These are phyloP conservation scores for Luffia ferchaultella DNA, from an alignment of 2,888 invertebrate species.

Conservation along the genomic window DNA sequence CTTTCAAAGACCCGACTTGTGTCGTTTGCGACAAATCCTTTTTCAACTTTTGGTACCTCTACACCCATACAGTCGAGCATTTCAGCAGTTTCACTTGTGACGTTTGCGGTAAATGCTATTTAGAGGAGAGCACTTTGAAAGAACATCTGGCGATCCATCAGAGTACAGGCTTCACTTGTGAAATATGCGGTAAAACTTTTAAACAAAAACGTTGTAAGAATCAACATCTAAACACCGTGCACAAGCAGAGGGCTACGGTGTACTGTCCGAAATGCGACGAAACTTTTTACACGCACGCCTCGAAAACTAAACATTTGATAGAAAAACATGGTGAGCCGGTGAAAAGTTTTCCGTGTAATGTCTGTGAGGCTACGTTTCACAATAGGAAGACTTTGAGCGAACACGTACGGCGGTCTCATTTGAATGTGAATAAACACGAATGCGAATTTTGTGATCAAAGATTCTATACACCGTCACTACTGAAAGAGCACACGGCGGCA, in stretches of 20 bases:
- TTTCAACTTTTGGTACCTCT: constrained; percentile 47
- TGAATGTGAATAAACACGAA: constrained; percentile 25
- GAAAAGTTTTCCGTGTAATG: constrained; percentile 34
- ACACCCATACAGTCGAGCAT: constrained; percentile 53
- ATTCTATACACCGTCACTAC: constrained; percentile 49
- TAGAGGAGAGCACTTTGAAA: constrained; percentile 34
- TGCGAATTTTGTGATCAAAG: constrained; percentile 51
- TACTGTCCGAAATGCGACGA: constrained; percentile 53
- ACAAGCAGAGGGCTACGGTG: constrained; percentile 24
- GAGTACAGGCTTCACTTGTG: constrained; percentile 39
- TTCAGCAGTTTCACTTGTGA: constrained; percentile 52
- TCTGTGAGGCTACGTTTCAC: constrained; percentile 41
- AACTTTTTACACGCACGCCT: constrained; percentile 46
- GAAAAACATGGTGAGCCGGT: constrained; percentile 50
- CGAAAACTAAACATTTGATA: constrained; percentile 47
- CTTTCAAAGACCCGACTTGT: constrained; percentile 33
- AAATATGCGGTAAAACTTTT: constrained; percentile 46
- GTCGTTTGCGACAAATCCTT: constrained; percentile 33
- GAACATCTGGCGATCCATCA: constrained; percentile 44
- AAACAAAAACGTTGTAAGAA: constrained; percentile 37
- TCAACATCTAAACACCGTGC: constrained; percentile 34
- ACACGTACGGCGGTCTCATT: constrained; percentile 44
- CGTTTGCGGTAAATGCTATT: constrained; percentile 43
- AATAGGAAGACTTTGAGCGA: constrained; percentile 41
- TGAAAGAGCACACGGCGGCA: constrained; percentile 54